Percentiles rank a stretch among this genome's conserved stretches.
phyloP scores from a whole-genome alignment of 2,888 invertebrate species.

The Plebejus argus region DNA sequence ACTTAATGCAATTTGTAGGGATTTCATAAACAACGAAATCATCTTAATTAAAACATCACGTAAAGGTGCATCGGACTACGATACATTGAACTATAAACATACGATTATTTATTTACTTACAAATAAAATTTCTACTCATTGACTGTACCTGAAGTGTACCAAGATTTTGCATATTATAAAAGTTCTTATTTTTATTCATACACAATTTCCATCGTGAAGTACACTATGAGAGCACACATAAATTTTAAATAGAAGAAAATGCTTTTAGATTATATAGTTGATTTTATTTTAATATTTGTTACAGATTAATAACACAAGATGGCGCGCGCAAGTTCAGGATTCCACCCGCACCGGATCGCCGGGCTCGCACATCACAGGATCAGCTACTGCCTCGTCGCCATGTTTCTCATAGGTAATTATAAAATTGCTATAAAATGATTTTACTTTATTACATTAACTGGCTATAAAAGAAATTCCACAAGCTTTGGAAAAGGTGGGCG shows the following conservation, averaged over 20 bases:
- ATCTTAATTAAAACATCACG: background rate
- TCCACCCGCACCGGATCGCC: conserved; percentile 49
- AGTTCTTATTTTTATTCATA: too few species aligned
- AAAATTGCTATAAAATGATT: background rate
- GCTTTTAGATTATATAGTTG: background rate
- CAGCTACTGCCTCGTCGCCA: conserved; percentile 58
- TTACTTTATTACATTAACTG: too few species aligned
- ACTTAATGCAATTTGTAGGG: background rate
- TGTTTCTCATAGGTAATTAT: conserved; percentile 64
- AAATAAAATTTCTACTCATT: background rate
- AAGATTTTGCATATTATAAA: too few species aligned
- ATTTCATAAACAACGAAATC: background rate
- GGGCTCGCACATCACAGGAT: conserved; percentile 68
- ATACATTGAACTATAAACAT: background rate
- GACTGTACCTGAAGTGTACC: too few species aligned
- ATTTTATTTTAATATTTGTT: conserved; percentile 40
- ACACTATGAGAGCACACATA: too few species aligned
- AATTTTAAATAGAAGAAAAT: too few species aligned
- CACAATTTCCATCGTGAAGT: too few species aligned
- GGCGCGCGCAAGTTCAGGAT: conserved; percentile 57
- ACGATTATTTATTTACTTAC: background rate
- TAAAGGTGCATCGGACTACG: background rate
- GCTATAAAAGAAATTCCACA: too few species aligned
- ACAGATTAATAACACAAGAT: conserved; percentile 61
- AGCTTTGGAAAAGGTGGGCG: too few species aligned